phyloP scores from a whole-genome alignment of 1,140 invertebrate species.

The Luehdorfia chinensis region DNA sequence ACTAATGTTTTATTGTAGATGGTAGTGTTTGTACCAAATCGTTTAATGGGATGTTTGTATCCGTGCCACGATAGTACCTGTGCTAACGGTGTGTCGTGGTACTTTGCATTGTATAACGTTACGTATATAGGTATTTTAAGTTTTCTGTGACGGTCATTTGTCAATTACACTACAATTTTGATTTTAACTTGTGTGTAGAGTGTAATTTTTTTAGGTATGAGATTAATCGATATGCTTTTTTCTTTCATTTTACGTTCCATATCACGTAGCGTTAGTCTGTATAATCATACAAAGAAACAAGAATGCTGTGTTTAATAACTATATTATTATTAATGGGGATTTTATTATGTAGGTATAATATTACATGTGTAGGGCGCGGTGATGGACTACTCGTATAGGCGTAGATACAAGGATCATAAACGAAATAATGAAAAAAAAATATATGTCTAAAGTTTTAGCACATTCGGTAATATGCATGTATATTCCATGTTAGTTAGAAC shows the following conservation, averaged over 20 bases:
- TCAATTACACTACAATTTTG: constrained; percentile 55
- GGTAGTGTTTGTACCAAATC: constrained; percentile 70
- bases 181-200: constrained; percentile 31
- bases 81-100: neutral
- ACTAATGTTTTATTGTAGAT: constrained; percentile 71
- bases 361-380: constrained; percentile 46
- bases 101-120: neutral
- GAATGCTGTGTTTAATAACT: constrained; percentile 56
- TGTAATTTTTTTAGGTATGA: constrained; percentile 44
- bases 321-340: constrained; percentile 49
- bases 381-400: constrained; percentile 54
- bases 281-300: constrained; percentile 40
- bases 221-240: constrained; percentile 30
- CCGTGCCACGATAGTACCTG: neutral
- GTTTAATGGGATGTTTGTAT: constrained; percentile 37
- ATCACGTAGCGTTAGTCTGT: constrained; percentile 42
- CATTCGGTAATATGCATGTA: constrained; percentile 41
- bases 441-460: constrained; percentile 7
- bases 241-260: constrained; percentile 49
- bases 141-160: constrained; percentile 48
- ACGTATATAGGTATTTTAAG: constrained; percentile 32
- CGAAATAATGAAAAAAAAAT: constrained; percentile 44
- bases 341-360: constrained; percentile 45
- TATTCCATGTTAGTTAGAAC: constrained; percentile 60
- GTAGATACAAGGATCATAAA: constrained; percentile 48